Evolutionary conservation across 2,888 invertebrate species (phyloP).

Genomic region (Melanargia galathea): DNA sequence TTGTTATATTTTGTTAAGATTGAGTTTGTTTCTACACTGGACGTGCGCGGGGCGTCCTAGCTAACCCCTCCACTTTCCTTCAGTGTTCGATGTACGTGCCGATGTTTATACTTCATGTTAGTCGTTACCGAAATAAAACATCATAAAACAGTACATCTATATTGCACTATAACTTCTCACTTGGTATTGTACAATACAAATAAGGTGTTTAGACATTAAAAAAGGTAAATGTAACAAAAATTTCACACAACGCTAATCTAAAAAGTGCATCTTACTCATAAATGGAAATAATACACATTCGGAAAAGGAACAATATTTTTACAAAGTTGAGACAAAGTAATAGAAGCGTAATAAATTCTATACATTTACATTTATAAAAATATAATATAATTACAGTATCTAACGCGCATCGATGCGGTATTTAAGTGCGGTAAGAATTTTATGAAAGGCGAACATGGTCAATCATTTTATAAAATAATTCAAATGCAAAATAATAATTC

Average conservation of each 20-base stretch:
- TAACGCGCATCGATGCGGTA: conserved; percentile 29
- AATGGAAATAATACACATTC: conserved; percentile 22
- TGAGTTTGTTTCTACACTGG: no score
- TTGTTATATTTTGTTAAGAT: no score
- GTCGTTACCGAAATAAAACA: conserved; percentile 40
- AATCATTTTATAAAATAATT: background rate
- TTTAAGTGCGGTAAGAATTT: background rate
- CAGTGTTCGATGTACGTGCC: no score
- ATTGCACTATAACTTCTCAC: conserved; percentile 82
- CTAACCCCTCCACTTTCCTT: no score
- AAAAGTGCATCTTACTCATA: conserved; percentile 52
- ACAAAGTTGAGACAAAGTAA: conserved; percentile 24
- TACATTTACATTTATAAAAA: conserved; percentile 39
- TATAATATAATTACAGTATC: conserved; percentile 34
- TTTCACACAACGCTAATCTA: conserved; percentile 52
- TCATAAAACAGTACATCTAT: conserved; percentile 78
- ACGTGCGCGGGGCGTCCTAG: no score
- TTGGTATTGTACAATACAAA: conserved; percentile 79
- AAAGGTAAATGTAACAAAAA: conserved; percentile 45
- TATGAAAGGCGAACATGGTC: conserved; percentile 4
- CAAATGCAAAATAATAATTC: conserved; percentile 7
- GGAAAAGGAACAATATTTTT: conserved; percentile 27
- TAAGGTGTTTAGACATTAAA: conserved; percentile 53
- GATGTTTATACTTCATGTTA: no score
- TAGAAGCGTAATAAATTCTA: conserved; percentile 26